A percentile compares a stretch with the other conserved stretches of the same genome.
These are phyloP conservation scores for Batillaria attramentaria DNA, from an alignment of 1,140 invertebrate genomes.

Conservation along the genomic window DNA sequence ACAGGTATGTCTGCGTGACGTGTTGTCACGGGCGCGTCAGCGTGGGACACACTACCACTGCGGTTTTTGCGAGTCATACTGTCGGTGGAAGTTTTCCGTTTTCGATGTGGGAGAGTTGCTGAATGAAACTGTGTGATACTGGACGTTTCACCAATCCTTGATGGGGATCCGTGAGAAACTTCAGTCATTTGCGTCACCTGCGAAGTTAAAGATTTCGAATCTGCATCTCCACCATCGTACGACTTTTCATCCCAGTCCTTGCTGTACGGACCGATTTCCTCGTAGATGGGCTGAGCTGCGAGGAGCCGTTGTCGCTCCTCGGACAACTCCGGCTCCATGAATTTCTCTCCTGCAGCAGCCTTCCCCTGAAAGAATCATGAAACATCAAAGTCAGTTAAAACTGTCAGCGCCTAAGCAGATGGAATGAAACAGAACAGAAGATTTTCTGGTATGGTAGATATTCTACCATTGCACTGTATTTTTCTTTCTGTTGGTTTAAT, in stretches of 20 bases:
- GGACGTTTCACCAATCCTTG: too few relatives aligned
- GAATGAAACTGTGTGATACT: neutral
- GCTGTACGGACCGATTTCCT: slow-evolving; percentile 56
- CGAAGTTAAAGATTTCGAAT: neutral
- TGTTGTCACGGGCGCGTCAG: neutral
- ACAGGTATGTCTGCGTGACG: neutral
- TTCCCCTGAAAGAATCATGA: too few relatives aligned
- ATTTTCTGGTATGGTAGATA: too few relatives aligned
- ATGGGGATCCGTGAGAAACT: neutral
- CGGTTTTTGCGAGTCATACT: neutral
- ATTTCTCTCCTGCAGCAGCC: slow-evolving; percentile 9
- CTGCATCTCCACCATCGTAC: neutral
- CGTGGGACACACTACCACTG: neutral
- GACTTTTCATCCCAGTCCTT: neutral
- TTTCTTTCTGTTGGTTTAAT: too few relatives aligned
- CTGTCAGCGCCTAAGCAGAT: too few relatives aligned
- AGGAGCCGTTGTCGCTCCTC: slow-evolving; percentile 55
- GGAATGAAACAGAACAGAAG: too few relatives aligned
- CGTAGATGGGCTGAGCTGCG: slow-evolving; percentile 66
- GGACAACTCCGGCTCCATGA: slow-evolving; percentile 37
- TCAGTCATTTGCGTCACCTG: neutral
- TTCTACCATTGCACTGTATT: too few relatives aligned
- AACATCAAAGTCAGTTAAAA: too few relatives aligned
- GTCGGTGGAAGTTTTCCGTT: slow-evolving; percentile 7
- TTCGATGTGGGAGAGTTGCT: neutral